These are phyloP conservation scores for Blastobasis adustella DNA, from an alignment of 2,888 invertebrate genomes.

Conservation along the genomic window DNA sequence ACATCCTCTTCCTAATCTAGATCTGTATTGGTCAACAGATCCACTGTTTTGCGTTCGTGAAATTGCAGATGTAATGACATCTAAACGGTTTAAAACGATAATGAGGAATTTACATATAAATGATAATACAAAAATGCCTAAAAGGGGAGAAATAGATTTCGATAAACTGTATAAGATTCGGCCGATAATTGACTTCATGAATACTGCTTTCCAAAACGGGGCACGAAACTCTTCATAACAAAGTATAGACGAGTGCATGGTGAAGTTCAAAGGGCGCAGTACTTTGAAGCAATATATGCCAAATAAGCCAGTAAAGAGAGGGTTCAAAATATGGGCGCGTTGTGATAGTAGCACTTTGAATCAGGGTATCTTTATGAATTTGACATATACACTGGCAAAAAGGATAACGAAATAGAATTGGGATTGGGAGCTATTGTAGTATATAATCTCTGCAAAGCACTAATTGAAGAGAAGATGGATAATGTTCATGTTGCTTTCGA, in stretches of 20 bases:
- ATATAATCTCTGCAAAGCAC: constrained; percentile 12
- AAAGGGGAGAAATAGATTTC: constrained; percentile 3
- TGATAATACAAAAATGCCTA: constrained; percentile 10
- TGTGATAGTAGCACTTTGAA: background rate
- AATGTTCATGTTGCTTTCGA: constrained; percentile 11
- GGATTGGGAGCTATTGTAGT: constrained; percentile 11
- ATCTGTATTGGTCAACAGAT: too few species aligned
- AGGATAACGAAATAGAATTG: constrained; percentile 9
- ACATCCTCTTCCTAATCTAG: too few species aligned
- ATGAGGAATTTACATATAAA: constrained; percentile 6
- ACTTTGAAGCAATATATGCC: constrained; percentile 8
- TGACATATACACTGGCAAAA: constrained; percentile 12
- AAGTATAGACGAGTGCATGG: constrained; percentile 7
- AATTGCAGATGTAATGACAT: too few species aligned
- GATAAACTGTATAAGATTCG: constrained; percentile 12
- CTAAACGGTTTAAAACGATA: too few species aligned
- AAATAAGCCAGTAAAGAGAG: constrained; percentile 8
- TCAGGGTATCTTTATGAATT: constrained; percentile 11
- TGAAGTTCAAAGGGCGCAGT: constrained; percentile 4
- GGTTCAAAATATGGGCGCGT: constrained; percentile 6
- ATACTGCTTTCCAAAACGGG: constrained; percentile 3
- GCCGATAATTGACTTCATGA: constrained; percentile 5
- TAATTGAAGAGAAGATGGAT: constrained; percentile 10
- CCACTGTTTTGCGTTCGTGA: too few species aligned
- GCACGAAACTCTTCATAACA: constrained; percentile 2